Evolutionary conservation across 2,113 vertebrate species (phyloP).

Genomic region (Okapia johnstoni): DNA sequence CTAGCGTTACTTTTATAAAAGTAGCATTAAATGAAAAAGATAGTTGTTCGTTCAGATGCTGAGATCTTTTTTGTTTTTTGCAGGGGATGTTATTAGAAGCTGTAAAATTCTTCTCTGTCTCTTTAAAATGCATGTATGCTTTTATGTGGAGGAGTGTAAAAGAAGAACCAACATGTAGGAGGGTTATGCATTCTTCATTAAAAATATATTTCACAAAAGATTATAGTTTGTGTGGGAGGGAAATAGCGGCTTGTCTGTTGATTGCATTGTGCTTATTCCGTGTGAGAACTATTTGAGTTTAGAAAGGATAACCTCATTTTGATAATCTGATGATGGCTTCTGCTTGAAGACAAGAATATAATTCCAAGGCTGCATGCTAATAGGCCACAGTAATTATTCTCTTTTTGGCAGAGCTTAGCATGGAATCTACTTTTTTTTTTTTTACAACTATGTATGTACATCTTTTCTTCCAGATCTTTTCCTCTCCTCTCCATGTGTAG

Average conservation of each 20-base stretch:
- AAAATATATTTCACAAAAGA: slow-evolving; percentile 70
- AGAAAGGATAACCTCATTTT: slow-evolving; percentile 58
- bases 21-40: not conserved
- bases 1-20: not conserved
- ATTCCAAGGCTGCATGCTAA: slow-evolving; percentile 7
- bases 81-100: slow-evolving; percentile 39
- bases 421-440: slow-evolving; percentile 66
- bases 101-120: slow-evolving; percentile 42
- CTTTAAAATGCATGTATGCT: slow-evolving; percentile 33
- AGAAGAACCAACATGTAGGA: slow-evolving; percentile 48
- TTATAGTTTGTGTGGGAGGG: slow-evolving; percentile 67
- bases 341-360: slow-evolving; percentile 55
- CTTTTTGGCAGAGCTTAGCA: slow-evolving; percentile 51
- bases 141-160: slow-evolving; percentile 32
- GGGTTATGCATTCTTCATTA: slow-evolving; percentile 56
- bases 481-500: not conserved
- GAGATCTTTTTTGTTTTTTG: not conserved
- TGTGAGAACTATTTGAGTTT: slow-evolving; percentile 39
- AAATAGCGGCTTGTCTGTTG: slow-evolving; percentile 62
- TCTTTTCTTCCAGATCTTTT: not conserved
- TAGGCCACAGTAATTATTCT: slow-evolving; percentile 52
- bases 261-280: slow-evolving; percentile 60
- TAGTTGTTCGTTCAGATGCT: not conserved
- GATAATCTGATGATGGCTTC: slow-evolving; percentile 55
- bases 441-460: slow-evolving; percentile 46